Conservation (phyloP, 2,888 invertebrate species). For the Colletes collaris region DNA sequence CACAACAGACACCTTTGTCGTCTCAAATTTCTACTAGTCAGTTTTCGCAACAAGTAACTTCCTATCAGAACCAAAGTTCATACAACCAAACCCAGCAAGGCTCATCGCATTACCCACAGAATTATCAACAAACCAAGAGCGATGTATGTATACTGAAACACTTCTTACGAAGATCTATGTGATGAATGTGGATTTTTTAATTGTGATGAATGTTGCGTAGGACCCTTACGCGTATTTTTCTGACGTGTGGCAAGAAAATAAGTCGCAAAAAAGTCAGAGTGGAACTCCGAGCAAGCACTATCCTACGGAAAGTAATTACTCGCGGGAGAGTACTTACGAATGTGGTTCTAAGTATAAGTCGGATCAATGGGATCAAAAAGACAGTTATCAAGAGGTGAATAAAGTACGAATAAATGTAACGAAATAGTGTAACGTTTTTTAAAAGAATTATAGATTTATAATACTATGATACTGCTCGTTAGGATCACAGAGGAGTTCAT, state of each 20-base stretch:
- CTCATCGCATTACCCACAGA: conserved; percentile 70
- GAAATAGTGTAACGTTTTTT: not conserved
- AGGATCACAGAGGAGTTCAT: conserved; percentile 74
- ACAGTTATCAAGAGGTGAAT: conserved; percentile 76
- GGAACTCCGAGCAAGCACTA: conserved; percentile 71
- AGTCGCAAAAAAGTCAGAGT: conserved; percentile 72
- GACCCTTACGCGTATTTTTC: conserved; percentile 81
- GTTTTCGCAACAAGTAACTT: conserved; percentile 64
- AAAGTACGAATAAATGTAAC: not conserved
- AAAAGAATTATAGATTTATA: conserved; percentile 15
- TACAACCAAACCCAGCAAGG: conserved; percentile 71
- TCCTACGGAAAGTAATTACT: conserved; percentile 73
- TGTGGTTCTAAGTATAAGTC: conserved; percentile 77
- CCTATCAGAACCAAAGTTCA: conserved; percentile 71
- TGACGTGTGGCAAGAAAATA: conserved; percentile 82
- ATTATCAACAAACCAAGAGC: conserved; percentile 75
- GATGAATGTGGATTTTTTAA: not conserved
- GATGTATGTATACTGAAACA: conserved; percentile 71
- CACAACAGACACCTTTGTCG: conserved; percentile 68
- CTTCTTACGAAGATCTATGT: not conserved
- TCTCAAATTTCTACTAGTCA: conserved; percentile 64
- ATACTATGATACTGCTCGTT: not conserved
- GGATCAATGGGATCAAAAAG: conserved; percentile 76
- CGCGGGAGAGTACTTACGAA: conserved; percentile 73
- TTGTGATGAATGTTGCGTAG: conserved; percentile 54